phyloP scores from a whole-genome alignment of 2,797 vertebrate species.

The Channallabes apus region DNA sequence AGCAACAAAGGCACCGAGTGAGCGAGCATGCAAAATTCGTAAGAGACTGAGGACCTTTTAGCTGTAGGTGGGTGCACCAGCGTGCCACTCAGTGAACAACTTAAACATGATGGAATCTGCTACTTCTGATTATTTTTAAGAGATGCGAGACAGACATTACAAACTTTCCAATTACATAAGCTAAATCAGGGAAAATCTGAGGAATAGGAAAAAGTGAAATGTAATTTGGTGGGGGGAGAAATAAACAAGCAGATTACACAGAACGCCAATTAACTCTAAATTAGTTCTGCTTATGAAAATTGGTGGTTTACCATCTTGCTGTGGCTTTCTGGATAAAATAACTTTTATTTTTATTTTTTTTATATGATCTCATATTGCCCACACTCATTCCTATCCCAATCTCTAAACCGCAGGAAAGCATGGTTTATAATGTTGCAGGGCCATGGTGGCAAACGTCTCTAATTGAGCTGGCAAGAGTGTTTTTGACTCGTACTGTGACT shows the following conservation, averaged over 20 bases:
- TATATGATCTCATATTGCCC: slow-evolving; percentile 15
- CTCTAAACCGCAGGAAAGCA: not conserved
- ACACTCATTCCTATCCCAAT: not conserved
- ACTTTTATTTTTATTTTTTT: not conserved
- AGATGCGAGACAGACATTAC: not conserved
- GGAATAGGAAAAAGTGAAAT: not conserved
- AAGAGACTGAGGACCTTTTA: not conserved
- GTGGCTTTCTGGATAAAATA: not conserved
- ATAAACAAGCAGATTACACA: not conserved
- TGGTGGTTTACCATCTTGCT: not conserved
- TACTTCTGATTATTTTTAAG: not conserved
- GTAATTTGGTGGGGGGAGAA: not conserved
- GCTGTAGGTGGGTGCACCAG: not conserved
- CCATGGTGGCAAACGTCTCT: slow-evolving; percentile 16
- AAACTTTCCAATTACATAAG: not conserved
- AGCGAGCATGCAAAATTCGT: not conserved
- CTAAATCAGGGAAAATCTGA: not conserved
- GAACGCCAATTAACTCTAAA: not conserved
- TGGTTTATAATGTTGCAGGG: not conserved
- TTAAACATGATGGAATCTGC: not conserved
- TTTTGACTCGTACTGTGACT: slow-evolving; percentile 22
- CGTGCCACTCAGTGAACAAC: too few species aligned
- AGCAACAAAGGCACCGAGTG: not conserved
- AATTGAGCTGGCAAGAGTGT: slow-evolving; percentile 26
- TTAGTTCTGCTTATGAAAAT: not conserved